phyloP scores from a whole-genome alignment of 2,113 vertebrate species.

The Nothoprocta perdicaria region DNA sequence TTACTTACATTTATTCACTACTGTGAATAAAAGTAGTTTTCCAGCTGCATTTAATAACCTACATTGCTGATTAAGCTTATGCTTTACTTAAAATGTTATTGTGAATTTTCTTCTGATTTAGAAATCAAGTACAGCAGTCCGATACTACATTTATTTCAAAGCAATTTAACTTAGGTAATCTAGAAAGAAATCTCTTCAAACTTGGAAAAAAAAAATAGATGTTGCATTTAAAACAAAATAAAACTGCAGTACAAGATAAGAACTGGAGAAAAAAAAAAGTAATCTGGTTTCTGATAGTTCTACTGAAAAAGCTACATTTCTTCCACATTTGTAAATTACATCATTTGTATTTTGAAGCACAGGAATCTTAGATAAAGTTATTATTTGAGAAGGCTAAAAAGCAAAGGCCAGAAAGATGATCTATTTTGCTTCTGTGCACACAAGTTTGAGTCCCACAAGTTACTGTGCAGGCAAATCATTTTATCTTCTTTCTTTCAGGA shows the following conservation, averaged over 20 bases:
- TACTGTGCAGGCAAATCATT: not conserved
- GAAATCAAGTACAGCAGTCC: not conserved
- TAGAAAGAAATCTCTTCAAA: not conserved
- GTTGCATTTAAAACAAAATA: not conserved
- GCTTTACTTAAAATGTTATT: not conserved
- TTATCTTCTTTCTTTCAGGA: rapidly evolving
- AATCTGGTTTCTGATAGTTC: not conserved
- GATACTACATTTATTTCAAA: not conserved
- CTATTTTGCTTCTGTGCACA: not conserved
- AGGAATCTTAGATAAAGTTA: not conserved
- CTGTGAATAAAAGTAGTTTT: not conserved
- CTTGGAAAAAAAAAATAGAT: not conserved
- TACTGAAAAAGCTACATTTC: not conserved
- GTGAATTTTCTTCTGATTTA: not conserved
- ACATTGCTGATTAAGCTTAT: not conserved
- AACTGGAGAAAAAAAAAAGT: not conserved
- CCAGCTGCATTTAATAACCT: not conserved
- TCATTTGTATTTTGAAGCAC: not conserved
- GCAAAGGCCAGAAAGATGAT: not conserved
- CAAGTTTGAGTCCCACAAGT: not conserved
- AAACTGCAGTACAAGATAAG: not conserved
- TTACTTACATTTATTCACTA: not conserved
- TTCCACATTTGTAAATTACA: not conserved
- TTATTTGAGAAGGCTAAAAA: not conserved
- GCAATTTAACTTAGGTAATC: not conserved